These are phyloP conservation scores for Poliocrania exsul DNA, from an alignment of 2,797 vertebrate species.

Conservation along the genomic window DNA sequence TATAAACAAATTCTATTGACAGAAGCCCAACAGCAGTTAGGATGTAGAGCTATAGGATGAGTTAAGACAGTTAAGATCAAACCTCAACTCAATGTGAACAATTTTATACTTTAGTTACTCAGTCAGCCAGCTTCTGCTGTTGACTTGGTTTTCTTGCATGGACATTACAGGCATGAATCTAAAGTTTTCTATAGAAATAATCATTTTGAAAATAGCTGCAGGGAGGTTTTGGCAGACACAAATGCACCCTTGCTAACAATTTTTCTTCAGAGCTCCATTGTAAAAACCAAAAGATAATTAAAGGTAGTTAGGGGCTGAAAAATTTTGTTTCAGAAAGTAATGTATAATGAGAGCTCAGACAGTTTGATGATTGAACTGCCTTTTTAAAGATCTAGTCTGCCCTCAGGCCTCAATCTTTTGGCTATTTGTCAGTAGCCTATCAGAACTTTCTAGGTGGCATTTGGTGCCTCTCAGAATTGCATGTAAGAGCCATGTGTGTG, in stretches of 20 bases:
- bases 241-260: neutral
- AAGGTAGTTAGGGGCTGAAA: neutral
- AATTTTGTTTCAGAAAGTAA: constrained; percentile 5
- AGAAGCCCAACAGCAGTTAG: neutral
- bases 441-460: neutral
- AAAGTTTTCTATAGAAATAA: neutral
- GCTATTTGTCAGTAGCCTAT: constrained; percentile 7
- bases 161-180: neutral
- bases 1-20: neutral
- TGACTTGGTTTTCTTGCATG: neutral
- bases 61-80: neutral
- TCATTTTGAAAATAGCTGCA: neutral
- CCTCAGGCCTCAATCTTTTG: neutral
- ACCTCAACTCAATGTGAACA: neutral
- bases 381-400: neutral
- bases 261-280: neutral
- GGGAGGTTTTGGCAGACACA: neutral
- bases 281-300: constrained; percentile 26
- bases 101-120: neutral
- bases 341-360: neutral
- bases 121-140: neutral
- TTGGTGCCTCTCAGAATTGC: neutral
- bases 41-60: neutral
- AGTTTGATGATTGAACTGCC: neutral
- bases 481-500: neutral